Evolutionary conservation across 2,113 vertebrate species (phyloP).

Genomic region (Connochaetes taurinus): DNA sequence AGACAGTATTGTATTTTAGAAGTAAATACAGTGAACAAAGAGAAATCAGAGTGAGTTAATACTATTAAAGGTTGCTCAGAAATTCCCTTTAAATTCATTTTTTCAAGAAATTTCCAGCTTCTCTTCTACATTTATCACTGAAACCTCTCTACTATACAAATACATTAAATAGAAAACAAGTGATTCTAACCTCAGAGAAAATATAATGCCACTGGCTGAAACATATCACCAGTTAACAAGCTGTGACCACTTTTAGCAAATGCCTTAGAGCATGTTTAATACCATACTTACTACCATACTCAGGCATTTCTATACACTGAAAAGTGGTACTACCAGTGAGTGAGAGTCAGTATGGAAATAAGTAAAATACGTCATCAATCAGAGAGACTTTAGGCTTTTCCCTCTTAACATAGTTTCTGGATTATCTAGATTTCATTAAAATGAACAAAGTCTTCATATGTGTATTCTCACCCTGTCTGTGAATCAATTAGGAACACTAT

Average conservation of each 20-base stretch:
- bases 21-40: neutral
- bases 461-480: neutral
- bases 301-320: neutral
- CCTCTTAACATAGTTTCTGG: neutral
- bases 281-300: neutral
- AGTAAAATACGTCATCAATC: neutral
- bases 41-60: neutral
- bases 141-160: neutral
- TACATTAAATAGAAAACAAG: slow-evolving; percentile 1
- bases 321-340: neutral
- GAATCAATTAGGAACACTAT: neutral
- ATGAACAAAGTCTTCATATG: neutral
- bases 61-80: neutral
- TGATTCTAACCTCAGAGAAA: neutral
- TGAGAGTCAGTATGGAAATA: neutral
- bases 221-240: neutral
- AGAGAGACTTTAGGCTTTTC: neutral
- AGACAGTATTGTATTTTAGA: neutral
- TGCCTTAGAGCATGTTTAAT: neutral
- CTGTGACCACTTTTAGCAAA: neutral
- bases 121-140: neutral
- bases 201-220: neutral
- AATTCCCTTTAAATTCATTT: neutral
- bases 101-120: neutral
- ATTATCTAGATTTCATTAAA: neutral